phyloP scores from a whole-genome alignment of 2,797 vertebrate species.

The Oreochromis mossambicus region DNA sequence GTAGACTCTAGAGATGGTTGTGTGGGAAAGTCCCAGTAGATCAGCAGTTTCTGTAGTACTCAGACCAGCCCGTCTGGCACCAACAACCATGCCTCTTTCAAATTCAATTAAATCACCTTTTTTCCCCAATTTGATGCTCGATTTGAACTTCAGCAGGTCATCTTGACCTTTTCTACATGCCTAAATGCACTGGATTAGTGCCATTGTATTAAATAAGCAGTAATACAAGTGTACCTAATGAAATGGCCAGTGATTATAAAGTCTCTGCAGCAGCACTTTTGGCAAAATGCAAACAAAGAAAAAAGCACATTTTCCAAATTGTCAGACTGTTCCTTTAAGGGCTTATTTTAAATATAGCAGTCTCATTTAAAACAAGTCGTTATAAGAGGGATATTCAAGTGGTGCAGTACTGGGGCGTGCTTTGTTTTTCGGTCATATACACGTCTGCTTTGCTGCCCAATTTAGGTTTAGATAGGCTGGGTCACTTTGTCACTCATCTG shows the following conservation, averaged over 20 bases:
- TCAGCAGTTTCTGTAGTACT: neutral
- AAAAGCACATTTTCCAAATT: neutral
- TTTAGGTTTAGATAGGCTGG: neutral
- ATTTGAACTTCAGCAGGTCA: neutral
- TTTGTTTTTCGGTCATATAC: neutral
- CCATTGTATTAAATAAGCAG: neutral
- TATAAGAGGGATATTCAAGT: conserved; percentile 18
- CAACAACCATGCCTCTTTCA: neutral
- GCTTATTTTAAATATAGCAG: neutral
- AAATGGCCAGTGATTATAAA: neutral
- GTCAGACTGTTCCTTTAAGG: neutral
- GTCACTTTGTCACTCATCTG: conserved; percentile 39
- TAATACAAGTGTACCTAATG: neutral
- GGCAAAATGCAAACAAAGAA: neutral
- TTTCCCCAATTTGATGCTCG: neutral
- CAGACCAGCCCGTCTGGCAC: neutral
- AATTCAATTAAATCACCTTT: neutral
- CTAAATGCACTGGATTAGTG: neutral
- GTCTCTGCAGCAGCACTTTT: neutral
- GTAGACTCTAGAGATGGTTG: neutral
- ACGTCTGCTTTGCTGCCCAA: neutral
- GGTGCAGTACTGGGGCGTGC: neutral
- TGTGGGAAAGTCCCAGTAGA: neutral
- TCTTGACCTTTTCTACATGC: neutral
- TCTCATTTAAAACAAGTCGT: conserved; percentile 8